Percentiles rank a stretch among this genome's conserved stretches.
Evolutionary conservation across 2,888 invertebrate genomes (phyloP).

Genomic region (Mimas tiliae): DNA sequence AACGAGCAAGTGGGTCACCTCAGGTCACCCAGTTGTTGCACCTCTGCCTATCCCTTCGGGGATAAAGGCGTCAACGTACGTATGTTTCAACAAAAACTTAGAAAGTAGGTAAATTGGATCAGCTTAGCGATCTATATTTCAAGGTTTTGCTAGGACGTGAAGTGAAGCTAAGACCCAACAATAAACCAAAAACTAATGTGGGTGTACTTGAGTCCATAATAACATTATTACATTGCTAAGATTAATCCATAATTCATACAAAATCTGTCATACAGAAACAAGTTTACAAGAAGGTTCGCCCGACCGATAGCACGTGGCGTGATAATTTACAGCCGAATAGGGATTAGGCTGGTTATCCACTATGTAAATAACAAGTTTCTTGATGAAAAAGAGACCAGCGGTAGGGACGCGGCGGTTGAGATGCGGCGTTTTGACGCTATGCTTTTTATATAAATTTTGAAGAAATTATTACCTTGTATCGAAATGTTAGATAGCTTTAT

Average conservation of each 20-base stretch:
- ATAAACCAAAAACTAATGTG: too few species aligned
- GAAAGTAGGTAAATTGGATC: too few species aligned
- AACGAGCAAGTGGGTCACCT: too few species aligned
- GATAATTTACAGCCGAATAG: slow-evolving; percentile 24
- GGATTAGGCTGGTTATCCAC: slow-evolving; percentile 21
- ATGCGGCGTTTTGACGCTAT: background rate
- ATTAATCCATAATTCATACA: slow-evolving; percentile 21
- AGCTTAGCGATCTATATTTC: too few species aligned
- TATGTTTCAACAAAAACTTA: too few species aligned
- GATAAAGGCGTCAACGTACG: too few species aligned
- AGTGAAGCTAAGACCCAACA: too few species aligned
- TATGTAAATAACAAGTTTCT: slow-evolving; percentile 32
- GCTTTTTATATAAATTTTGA: background rate
- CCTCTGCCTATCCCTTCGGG: too few species aligned
- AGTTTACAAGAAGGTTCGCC: slow-evolving; percentile 17
- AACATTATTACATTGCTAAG: background rate
- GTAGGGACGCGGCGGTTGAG: background rate
- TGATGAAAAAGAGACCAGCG: background rate
- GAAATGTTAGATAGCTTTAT: too few species aligned
- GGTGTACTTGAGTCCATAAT: background rate
- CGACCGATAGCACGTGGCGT: slow-evolving; percentile 23
- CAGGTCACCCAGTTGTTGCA: too few species aligned
- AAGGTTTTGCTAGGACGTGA: too few species aligned
- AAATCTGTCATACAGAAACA: slow-evolving; percentile 12
- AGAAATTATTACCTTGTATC: too few species aligned